phyloP scores from a whole-genome alignment of 1,140 invertebrate species.

The Drosophila pseudoananassae region DNA sequence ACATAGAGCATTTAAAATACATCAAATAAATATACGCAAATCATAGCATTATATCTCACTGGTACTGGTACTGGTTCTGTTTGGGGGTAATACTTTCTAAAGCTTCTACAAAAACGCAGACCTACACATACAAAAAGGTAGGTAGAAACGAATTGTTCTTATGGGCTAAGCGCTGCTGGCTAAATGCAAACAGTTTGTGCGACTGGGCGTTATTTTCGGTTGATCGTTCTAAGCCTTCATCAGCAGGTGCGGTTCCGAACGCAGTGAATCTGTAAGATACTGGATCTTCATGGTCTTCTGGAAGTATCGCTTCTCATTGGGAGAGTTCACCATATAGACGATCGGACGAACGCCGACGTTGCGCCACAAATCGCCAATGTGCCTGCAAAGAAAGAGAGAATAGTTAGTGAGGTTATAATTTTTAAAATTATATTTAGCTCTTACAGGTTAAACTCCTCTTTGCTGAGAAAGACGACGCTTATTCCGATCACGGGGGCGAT shows the following conservation, averaged over 20 bases:
- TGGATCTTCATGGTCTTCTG: constrained; percentile 83
- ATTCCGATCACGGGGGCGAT: constrained; percentile 83
- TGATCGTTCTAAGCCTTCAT: constrained; percentile 66
- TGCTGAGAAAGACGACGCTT: constrained; percentile 80
- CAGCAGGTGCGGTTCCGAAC: constrained; percentile 82
- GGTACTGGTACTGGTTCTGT: constrained; percentile 44
- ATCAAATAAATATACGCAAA: constrained; percentile 44
- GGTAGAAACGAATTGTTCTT: background rate
- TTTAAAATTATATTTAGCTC: background rate
- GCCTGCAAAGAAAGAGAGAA: constrained; percentile 43
- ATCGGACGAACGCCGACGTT: constrained; percentile 82
- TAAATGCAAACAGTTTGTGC: constrained; percentile 71
- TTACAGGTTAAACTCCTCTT: constrained; percentile 83
- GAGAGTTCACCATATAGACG: constrained; percentile 84
- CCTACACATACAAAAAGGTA: constrained; percentile 28
- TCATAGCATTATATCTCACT: constrained; percentile 52
- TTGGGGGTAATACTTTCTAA: constrained; percentile 67
- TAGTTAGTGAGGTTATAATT: background rate
- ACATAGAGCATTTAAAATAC: constrained; percentile 53
- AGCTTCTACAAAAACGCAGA: constrained; percentile 45
- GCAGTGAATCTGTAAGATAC: constrained; percentile 82
- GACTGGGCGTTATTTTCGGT: constrained; percentile 33
- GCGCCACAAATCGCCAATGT: constrained; percentile 81
- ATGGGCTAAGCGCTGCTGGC: constrained; percentile 31
- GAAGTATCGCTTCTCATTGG: constrained; percentile 83